A percentile compares a stretch with the other conserved stretches of the same genome.
Conservation (phyloP, 2,888 invertebrate species). For the Crocallis elinguaria region DNA sequence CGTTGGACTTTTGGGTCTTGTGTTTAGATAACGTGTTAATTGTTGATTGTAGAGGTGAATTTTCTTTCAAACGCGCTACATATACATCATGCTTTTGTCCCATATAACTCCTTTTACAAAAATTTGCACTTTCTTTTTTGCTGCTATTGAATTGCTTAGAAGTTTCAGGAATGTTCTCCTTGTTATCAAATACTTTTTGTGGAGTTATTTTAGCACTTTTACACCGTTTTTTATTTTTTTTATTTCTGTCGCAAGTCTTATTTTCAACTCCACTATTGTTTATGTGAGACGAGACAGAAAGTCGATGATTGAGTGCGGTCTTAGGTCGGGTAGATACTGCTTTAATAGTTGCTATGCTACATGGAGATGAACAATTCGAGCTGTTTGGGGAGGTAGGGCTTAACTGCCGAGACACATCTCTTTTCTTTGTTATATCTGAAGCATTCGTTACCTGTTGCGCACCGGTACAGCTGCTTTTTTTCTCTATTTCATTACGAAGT, state of each 20-base stretch:
- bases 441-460: constrained; percentile 36
- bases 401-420: constrained; percentile 36
- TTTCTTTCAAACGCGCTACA: constrained; percentile 55
- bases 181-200: constrained; percentile 50
- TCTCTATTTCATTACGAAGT: constrained; percentile 58
- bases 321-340: constrained; percentile 47
- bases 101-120: constrained; percentile 44
- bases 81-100: constrained; percentile 53
- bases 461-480: constrained; percentile 42
- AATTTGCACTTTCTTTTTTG: constrained; percentile 42
- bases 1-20: constrained; percentile 50
- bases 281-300: constrained; percentile 52
- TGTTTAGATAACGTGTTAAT: constrained; percentile 43
- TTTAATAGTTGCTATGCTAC: constrained; percentile 68
- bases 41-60: constrained; percentile 39
- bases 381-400: constrained; percentile 62
- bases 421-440: constrained; percentile 37
- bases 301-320: constrained; percentile 44
- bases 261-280: constrained; percentile 56
- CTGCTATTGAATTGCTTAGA: constrained; percentile 45
- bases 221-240: constrained; percentile 52
- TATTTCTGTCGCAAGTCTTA: constrained; percentile 46
- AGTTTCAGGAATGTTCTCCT: constrained; percentile 66
- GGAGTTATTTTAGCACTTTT: constrained; percentile 48
- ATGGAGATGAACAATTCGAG: constrained; percentile 69